Evolutionary conservation across 2,113 vertebrate species (phyloP), one percentile per base, ranked within the genome.

Genomic region (Illadopsis cleaveri): DNA sequence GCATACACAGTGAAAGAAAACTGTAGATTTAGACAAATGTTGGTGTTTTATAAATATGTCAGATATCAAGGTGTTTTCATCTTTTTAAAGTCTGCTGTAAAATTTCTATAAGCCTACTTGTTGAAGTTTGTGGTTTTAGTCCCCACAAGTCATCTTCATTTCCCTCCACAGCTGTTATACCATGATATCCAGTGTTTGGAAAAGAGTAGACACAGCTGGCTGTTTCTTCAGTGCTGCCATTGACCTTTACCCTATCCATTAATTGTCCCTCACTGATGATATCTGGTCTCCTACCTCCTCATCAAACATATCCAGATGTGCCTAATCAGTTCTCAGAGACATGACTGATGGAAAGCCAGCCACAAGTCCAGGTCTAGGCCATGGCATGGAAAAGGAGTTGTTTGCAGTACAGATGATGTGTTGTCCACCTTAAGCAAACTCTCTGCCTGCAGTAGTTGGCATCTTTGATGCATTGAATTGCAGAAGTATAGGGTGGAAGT

Each of bases 221-320:
- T 75, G 25, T 68, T 86, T 79, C 51, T 78, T 94, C 61, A 68
- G 30, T 48, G 48, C n/a, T 79, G 57, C 45, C 69, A 53, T n/a
- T 95, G 83, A 94, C 80, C 82, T 31, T 86, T 82, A 71, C 50
- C 37, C 73, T 85, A 65, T 18, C 83, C 77, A 89, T 95, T 89
- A 90, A 83, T 28, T 93, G 90, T 78, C 68, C 86, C 56, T 68
- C 72, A 76, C n/a, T 45, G 65, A 16, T 1, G 9, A 82, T 56
- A 84, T 35, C 61, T 87, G 12, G 40, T 64, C 20, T 81, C 40
- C 48, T 82, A 69, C 23, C 35, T 78, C 48, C 37, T 79, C 61
- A 45, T 85, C 57, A 79, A 82, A 61, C 48, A 14, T 64, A 86
- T 40, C 56, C 93, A 95, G 89, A 89, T 85, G 65, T 89, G 31